Evolutionary conservation across 2,797 vertebrate species (phyloP).

Genomic region (Mormyrus proboscirostris): DNA sequence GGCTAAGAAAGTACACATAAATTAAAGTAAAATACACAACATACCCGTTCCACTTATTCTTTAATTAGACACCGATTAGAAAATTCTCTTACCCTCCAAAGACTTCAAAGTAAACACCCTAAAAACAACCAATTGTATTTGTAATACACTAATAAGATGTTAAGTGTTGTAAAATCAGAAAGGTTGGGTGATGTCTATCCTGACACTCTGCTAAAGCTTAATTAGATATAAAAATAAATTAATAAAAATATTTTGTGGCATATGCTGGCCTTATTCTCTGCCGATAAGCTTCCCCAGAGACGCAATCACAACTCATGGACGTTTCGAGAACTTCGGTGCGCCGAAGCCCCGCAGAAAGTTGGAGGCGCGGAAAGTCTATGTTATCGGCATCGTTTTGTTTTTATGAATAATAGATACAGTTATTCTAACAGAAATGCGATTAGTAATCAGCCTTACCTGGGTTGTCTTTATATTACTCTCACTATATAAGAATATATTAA

Average conservation of each 20-base stretch:
- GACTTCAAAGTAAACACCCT: neutral
- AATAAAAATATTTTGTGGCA: neutral
- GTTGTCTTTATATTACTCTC: neutral
- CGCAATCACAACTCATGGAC: neutral
- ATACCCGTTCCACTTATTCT: neutral
- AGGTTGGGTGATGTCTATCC: neutral
- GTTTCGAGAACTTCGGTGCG: neutral
- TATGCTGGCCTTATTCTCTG: neutral
- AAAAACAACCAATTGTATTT: neutral
- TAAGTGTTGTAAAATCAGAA: neutral
- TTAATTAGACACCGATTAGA: neutral
- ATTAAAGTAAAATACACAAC: neutral
- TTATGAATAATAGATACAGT: neutral
- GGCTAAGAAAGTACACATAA: neutral
- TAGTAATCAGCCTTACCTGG: conserved; percentile 4
- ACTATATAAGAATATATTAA: neutral
- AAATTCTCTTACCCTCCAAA: neutral
- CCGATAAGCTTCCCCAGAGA: neutral
- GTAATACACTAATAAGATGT: neutral
- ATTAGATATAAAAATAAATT: neutral
- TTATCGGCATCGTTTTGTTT: neutral
- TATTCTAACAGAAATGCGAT: neutral
- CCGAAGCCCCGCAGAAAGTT: neutral
- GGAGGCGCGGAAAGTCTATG: neutral
- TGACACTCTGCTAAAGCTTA: neutral